Evolutionary conservation across 2,888 invertebrate species (phyloP).

Genomic region (Muschampia plurimacula): DNA sequence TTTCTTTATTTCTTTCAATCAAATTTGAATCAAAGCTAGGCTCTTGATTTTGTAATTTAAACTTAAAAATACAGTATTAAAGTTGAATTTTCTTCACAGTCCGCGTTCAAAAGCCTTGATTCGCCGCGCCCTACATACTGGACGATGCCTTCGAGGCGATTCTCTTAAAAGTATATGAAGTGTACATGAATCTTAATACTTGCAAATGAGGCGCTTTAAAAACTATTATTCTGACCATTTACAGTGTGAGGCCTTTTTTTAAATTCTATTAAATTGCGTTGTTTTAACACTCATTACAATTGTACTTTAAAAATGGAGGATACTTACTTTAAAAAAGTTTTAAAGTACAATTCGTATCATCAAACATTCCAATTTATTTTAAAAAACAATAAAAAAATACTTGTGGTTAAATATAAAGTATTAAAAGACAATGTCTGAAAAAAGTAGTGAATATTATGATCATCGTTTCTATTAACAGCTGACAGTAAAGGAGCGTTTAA

Average conservation of each 20-base stretch:
- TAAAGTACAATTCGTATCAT: too few relatives aligned
- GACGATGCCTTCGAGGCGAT: slow-evolving; percentile 70
- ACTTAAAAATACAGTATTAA: slow-evolving; percentile 18
- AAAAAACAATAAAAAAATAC: too few relatives aligned
- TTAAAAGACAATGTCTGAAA: too few relatives aligned
- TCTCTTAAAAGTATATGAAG: slow-evolving; percentile 49
- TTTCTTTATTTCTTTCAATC: not conserved
- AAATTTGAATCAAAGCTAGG: not conserved
- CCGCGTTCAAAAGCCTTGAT: slow-evolving; percentile 65
- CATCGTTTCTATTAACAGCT: too few relatives aligned
- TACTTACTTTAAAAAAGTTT: too few relatives aligned
- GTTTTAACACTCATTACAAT: too few relatives aligned
- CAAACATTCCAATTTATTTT: too few relatives aligned
- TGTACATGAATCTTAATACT: slow-evolving; percentile 24
- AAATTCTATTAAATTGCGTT: too few relatives aligned
- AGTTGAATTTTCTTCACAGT: slow-evolving; percentile 55
- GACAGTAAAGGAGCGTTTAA: not conserved
- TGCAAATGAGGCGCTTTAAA: slow-evolving; percentile 25
- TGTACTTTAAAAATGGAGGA: too few relatives aligned
- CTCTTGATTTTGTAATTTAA: not conserved
- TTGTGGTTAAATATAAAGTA: too few relatives aligned
- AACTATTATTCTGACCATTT: not conserved
- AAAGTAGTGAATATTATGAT: too few relatives aligned
- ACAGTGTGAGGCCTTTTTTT: not conserved
- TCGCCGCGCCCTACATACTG: slow-evolving; percentile 67